Evolutionary conservation across 2,113 vertebrate genomes (phyloP).

Genomic region (Condylura cristata): DNA sequence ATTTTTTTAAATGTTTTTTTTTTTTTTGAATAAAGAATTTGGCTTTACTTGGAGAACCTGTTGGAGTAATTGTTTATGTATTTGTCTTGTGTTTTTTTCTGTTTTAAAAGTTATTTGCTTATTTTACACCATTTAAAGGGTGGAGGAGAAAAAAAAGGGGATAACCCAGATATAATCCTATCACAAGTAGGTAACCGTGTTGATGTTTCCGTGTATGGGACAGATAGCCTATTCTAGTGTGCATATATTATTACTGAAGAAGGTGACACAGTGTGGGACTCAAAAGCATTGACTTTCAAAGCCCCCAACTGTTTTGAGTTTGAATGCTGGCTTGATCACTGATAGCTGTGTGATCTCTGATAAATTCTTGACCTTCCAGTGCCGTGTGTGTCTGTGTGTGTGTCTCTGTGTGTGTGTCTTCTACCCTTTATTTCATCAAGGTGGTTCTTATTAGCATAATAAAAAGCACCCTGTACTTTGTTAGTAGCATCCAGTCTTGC

Average conservation of each 20-base stretch:
- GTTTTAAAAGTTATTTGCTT: slow-evolving; percentile 12
- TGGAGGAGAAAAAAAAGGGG: background rate
- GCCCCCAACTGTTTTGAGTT: background rate
- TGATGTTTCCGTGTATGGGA: background rate
- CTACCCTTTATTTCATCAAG: too few relatives aligned
- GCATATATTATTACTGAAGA: background rate
- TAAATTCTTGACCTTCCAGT: background rate
- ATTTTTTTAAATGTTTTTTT: background rate
- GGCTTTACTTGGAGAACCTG: slow-evolving; percentile 46
- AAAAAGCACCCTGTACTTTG: background rate
- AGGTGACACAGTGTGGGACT: background rate
- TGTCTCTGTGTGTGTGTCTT: too few relatives aligned
- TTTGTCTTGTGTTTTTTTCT: background rate
- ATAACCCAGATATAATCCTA: background rate
- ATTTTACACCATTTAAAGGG: background rate
- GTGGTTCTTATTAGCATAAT: too few relatives aligned
- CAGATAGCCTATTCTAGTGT: background rate
- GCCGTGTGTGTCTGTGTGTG: too few relatives aligned
- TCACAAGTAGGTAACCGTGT: background rate
- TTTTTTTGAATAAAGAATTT: background rate
- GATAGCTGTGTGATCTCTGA: background rate
- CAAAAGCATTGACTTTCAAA: background rate
- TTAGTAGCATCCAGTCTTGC: background rate
- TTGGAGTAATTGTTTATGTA: background rate
- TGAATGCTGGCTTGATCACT: background rate